Evolutionary conservation across 1,140 invertebrate genomes (phyloP), one percentile per base, ranked within the genome.

Genomic region (Dendroctonus ponderosae): DNA sequence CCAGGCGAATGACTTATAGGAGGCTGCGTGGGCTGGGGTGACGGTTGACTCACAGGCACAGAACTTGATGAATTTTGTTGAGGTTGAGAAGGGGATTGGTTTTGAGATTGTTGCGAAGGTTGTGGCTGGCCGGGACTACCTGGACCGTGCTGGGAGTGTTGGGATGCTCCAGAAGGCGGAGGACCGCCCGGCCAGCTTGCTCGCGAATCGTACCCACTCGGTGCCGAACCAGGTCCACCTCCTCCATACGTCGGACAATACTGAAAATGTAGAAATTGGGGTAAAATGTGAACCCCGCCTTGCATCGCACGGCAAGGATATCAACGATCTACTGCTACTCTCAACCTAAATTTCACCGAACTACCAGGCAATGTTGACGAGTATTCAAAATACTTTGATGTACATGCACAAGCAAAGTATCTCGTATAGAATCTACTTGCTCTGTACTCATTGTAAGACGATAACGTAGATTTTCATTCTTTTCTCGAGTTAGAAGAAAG

Each of bases 41-140:
- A 77, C 15, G 74, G 72, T 70, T 76, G 66, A 77, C 80, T 69
- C 67, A 79, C 69, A 66, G 84, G 83, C 68, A 84, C 83, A 75
- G 90, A 87, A 68, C 90, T 91, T 37, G 91, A 88, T 74, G 89
- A 87, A 48, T 67, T 67, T 56, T 67, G 65, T 41, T 52, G 76
- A 89, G 86, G 67, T 90, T 91, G 41, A 90, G 89, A 79, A 93
- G 80, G 70, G 72, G 80, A 75, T 56, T 67, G 65, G 38, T 49
- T 62, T 61, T 48, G 65, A 9, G 65, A 9, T 60, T 67, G 65
- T 11, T 15, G 50, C 60, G 72, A 73, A 37, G 74, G 70, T 68
- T 75, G 65, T 43, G 95, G 83, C 72, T 75, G 76, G 39, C 77
- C 78, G 40, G 76, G 75, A 73, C 78, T 78, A 41, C 77, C 74